These are phyloP conservation scores for Steinernema feltiae DNA, from an alignment of 1,140 invertebrate genomes.

Conservation along the genomic window DNA sequence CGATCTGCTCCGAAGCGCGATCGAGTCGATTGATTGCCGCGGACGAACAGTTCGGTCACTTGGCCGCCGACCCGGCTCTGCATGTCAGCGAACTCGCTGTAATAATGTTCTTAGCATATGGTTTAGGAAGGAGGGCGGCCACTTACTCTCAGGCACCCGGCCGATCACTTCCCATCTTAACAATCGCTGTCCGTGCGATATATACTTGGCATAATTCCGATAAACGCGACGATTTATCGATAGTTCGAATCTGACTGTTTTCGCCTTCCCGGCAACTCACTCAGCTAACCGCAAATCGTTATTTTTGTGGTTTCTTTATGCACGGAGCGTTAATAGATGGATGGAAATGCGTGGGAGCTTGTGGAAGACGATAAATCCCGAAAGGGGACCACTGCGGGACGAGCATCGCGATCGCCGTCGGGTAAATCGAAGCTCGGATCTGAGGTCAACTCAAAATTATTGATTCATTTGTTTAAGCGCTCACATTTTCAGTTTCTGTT, in stretches of 20 bases:
- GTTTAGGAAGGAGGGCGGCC: slow-evolving; percentile 10
- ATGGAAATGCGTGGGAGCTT: slow-evolving; percentile 9
- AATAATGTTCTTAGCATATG: slow-evolving; percentile 14
- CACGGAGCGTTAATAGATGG: slow-evolving; percentile 5
- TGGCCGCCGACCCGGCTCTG: not conserved
- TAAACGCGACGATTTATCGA: slow-evolving; percentile 6
- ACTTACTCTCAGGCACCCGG: not conserved
- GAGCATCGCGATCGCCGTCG: not conserved
- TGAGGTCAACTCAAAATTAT: not conserved
- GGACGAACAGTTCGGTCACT: not conserved
- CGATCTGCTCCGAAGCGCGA: not conserved
- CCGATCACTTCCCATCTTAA: not conserved
- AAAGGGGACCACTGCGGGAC: not conserved
- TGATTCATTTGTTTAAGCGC: not conserved
- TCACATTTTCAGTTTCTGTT: not conserved
- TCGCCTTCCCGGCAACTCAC: not conserved
- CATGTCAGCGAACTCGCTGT: not conserved
- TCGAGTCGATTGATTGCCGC: not conserved
- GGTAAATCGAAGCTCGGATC: not conserved
- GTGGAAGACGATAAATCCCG: slow-evolving; percentile 6
- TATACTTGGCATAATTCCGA: slow-evolving; percentile 1
- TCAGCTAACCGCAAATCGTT: not conserved
- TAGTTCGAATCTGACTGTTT: not conserved
- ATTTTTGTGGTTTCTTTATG: not conserved
- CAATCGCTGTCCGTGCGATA: not conserved